Percentiles rank a stretch among this genome's conserved stretches.
Evolutionary conservation across 2,888 invertebrate species (phyloP).

Genomic region (Listrodromus nycthemerus): DNA sequence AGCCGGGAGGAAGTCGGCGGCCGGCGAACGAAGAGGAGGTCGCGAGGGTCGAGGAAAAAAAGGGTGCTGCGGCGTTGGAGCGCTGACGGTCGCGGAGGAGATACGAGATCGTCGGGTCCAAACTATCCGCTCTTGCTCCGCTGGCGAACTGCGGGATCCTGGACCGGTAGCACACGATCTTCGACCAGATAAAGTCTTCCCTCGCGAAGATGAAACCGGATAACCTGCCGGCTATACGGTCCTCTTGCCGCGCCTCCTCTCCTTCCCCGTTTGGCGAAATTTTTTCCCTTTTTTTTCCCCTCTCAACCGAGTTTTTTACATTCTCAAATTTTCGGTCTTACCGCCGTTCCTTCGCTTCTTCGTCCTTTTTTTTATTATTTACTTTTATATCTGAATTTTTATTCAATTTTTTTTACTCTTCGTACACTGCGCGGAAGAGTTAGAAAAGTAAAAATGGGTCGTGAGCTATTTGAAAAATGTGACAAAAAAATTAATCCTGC

Average conservation of each 20-base stretch:
- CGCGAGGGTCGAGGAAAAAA: constrained; percentile 12
- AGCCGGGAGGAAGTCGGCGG: constrained; percentile 49
- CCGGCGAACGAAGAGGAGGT: constrained; percentile 37
- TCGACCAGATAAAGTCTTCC: constrained; percentile 73
- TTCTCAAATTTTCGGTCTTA: constrained; percentile 34
- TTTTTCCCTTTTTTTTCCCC: constrained; percentile 4
- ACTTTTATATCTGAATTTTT: constrained; percentile 9
- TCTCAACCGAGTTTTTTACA: constrained; percentile 5
- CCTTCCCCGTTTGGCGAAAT: constrained; percentile 64
- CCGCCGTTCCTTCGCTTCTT: neutral
- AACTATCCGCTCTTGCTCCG: constrained; percentile 59
- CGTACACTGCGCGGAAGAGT: neutral
- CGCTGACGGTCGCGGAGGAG: constrained; percentile 54
- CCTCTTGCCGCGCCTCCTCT: constrained; percentile 58
- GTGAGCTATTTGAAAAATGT: neutral
- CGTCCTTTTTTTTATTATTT: neutral
- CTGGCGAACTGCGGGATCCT: constrained; percentile 60
- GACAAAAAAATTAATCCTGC: no score
- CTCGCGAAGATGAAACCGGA: constrained; percentile 77
- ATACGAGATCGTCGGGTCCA: constrained; percentile 68
- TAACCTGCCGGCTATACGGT: constrained; percentile 68
- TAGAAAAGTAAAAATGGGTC: no score
- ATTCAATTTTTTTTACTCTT: neutral
- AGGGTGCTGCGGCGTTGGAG: constrained; percentile 34
- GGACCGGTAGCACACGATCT: constrained; percentile 73